These are phyloP conservation scores for Lytechinus variegatus DNA, from an alignment of 35 echinoderm and acorn worm species.

Conservation along the genomic window DNA sequence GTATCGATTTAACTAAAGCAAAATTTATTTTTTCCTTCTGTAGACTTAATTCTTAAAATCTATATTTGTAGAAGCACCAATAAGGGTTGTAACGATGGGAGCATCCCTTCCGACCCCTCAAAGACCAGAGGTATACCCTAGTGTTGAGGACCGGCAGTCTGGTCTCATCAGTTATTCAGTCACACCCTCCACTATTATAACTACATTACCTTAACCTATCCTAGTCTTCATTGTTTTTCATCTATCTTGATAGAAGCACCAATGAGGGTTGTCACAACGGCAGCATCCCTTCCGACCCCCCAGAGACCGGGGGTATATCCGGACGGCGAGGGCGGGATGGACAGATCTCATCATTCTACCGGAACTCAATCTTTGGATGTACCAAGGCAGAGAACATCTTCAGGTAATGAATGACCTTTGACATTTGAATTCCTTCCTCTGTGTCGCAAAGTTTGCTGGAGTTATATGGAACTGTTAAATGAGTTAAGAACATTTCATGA, in stretches of 20 bases:
- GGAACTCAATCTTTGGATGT: constrained; percentile 34
- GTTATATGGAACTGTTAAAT: too few relatives aligned
- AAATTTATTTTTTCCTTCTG: too few relatives aligned
- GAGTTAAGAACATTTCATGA: too few relatives aligned
- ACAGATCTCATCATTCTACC: constrained; percentile 15
- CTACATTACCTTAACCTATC: too few relatives aligned
- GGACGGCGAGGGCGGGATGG: background rate
- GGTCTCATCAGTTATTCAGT: too few relatives aligned
- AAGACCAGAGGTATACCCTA: too few relatives aligned
- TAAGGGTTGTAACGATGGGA: background rate
- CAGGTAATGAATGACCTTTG: background rate
- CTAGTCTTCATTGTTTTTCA: too few relatives aligned
- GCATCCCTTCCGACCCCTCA: background rate
- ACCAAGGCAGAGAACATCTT: constrained; percentile 16
- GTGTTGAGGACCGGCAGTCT: too few relatives aligned
- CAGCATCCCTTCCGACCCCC: constrained; percentile 44
- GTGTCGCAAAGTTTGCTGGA: too few relatives aligned
- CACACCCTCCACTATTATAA: too few relatives aligned
- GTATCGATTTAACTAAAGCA: too few relatives aligned
- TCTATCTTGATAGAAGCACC: constrained; percentile 50
- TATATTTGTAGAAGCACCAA: background rate
- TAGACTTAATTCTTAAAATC: background rate
- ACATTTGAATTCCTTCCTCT: background rate
- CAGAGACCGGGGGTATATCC: constrained; percentile 41
- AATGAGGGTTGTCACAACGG: constrained; percentile 61